Evolutionary conservation across 1,140 invertebrate species (phyloP).

Genomic region (Ceratina australensis): DNA sequence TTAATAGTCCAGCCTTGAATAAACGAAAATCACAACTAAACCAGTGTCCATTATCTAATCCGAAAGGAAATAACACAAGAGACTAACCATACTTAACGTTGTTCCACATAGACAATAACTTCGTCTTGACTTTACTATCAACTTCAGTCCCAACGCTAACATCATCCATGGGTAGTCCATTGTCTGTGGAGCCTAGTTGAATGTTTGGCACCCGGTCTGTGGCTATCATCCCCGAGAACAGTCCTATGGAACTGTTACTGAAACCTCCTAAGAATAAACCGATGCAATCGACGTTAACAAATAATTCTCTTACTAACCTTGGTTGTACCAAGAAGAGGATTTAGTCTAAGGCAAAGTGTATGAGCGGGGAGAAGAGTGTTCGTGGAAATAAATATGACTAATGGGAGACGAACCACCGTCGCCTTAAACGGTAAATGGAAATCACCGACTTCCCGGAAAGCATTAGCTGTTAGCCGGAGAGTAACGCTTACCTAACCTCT

Average conservation of each 20-base stretch:
- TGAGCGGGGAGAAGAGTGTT: neutral
- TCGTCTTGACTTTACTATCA: conserved; percentile 89
- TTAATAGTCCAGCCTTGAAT: conserved; percentile 85
- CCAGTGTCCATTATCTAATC: too few species aligned
- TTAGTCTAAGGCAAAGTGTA: too few species aligned
- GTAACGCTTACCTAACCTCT: conserved; percentile 73
- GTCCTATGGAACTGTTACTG: conserved; percentile 57
- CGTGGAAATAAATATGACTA: neutral
- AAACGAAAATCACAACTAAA: neutral
- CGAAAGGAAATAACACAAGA: too few species aligned
- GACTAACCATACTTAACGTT: conserved; percentile 91
- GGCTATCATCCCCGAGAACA: conserved; percentile 69
- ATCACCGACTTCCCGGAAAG: neutral
- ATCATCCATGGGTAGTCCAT: conserved; percentile 69
- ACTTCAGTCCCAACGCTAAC: conserved; percentile 77
- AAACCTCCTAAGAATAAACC: conserved; percentile 62
- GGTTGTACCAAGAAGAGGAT: too few species aligned
- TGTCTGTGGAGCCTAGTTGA: conserved; percentile 61
- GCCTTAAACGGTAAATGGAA: neutral
- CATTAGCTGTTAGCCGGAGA: neutral
- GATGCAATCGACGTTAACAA: neutral
- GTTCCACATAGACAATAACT: conserved; percentile 92
- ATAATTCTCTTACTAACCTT: neutral
- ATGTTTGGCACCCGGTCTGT: conserved; percentile 68
- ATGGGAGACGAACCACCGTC: neutral